Evolutionary conservation across 1,140 invertebrate genomes (phyloP).

Genomic region (Pentalonia nigronervosa): DNA sequence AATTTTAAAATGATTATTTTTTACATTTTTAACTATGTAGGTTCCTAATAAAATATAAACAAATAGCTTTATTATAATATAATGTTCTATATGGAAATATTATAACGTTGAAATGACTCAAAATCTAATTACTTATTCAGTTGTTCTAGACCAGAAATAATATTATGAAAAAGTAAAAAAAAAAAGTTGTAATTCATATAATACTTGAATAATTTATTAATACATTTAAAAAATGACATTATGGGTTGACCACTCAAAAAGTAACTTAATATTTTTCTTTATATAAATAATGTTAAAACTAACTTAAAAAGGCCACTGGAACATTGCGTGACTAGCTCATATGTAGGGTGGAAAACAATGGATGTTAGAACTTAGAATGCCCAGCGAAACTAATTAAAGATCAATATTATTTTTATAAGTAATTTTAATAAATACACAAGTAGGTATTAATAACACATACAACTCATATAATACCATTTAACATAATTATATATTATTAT

Average conservation of each 20-base stretch:
- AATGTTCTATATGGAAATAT: not conserved
- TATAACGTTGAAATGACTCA: not conserved
- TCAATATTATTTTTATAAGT: not conserved
- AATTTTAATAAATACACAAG: not conserved
- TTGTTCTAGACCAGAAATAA: not conserved
- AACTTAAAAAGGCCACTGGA: not conserved
- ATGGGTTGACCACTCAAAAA: not conserved
- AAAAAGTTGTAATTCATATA: not conserved
- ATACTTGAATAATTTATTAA: not conserved
- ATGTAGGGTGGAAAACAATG: not conserved
- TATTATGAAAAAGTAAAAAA: not conserved
- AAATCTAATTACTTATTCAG: not conserved
- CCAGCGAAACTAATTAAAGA: not conserved
- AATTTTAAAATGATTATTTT: too few species aligned
- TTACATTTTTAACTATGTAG: not conserved
- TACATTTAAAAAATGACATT: not conserved
- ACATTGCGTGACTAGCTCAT: slow-evolving; percentile 10
- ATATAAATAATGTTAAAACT: not conserved
- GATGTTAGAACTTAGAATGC: not conserved
- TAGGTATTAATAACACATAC: too few species aligned
- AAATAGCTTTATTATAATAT: not conserved
- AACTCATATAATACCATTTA: too few species aligned
- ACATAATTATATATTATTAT: too few species aligned
- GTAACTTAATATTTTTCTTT: not conserved
- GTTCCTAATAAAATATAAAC: not conserved